These are phyloP conservation scores for Calycopis cecrops DNA, from an alignment of 1,140 invertebrate species.

Conservation along the genomic window DNA sequence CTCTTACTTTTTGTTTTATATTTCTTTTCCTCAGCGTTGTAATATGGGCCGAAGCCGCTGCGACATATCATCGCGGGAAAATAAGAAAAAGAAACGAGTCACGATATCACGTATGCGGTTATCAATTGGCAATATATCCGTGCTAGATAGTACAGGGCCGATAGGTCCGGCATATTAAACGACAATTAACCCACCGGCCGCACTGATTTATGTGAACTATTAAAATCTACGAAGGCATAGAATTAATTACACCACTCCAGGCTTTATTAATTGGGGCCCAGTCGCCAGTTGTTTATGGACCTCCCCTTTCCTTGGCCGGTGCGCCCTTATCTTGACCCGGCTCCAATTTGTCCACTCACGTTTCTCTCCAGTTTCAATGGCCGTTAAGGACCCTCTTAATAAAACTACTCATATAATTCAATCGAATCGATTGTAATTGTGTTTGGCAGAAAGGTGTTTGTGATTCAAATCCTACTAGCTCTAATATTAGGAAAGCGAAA, in stretches of 20 bases:
- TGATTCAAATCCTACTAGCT: too few relatives aligned
- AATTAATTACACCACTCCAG: slow-evolving; percentile 71
- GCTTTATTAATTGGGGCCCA: slow-evolving; percentile 70
- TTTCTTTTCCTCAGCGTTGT: too few relatives aligned
- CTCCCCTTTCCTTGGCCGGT: slow-evolving; percentile 53
- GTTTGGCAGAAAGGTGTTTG: too few relatives aligned
- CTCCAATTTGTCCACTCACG: slow-evolving; percentile 65
- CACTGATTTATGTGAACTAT: slow-evolving; percentile 71
- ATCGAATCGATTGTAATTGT: too few relatives aligned
- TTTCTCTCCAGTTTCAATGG: slow-evolving; percentile 61
- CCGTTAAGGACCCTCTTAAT: slow-evolving; percentile 51
- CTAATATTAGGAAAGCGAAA: too few relatives aligned
- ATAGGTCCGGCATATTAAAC: slow-evolving; percentile 65
- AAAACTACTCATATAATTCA: slow-evolving; percentile 34
- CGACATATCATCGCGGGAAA: too few relatives aligned
- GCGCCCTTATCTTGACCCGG: slow-evolving; percentile 58
- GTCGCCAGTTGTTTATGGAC: slow-evolving; percentile 68
- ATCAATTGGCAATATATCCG: not conserved
- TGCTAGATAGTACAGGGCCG: slow-evolving; percentile 10
- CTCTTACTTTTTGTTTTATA: too few relatives aligned
- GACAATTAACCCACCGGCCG: slow-evolving; percentile 66
- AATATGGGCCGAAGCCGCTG: too few relatives aligned
- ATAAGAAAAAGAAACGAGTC: too few relatives aligned
- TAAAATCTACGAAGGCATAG: slow-evolving; percentile 70
- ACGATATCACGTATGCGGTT: too few relatives aligned